A percentile compares a stretch with the other conserved stretches of the same genome.
These are phyloP conservation scores for Cylloceria caligata DNA, from an alignment of 2,888 invertebrate species.

Conservation along the genomic window DNA sequence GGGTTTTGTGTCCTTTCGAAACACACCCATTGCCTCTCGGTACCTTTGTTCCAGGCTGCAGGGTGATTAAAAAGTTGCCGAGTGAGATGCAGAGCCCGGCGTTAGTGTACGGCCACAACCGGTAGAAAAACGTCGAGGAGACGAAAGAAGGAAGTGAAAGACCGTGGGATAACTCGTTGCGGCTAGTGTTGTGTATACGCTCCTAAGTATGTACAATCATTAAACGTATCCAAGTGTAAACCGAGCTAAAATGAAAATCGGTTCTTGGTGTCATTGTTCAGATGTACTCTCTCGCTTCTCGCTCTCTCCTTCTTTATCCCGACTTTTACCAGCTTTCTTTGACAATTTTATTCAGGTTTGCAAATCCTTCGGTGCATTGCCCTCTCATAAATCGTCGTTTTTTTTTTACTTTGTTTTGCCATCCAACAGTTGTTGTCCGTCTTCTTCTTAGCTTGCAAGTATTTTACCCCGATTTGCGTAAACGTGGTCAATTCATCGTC, in stretches of 20 bases:
- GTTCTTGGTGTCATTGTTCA: constrained; percentile 72
- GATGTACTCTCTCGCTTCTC: constrained; percentile 58
- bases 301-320: constrained; percentile 17
- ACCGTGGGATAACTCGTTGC: constrained; percentile 73
- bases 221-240: constrained; percentile 74
- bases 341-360: constrained; percentile 60
- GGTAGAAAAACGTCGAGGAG: constrained; percentile 47
- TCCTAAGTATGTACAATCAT: constrained; percentile 72
- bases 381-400: constrained; percentile 50
- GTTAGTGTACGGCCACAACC: constrained; percentile 36
- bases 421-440: constrained; percentile 23
- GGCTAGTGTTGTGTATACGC: constrained; percentile 65
- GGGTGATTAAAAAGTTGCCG: constrained; percentile 81
- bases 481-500: constrained; percentile 67
- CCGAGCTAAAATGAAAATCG: constrained; percentile 69
- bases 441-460: constrained; percentile 1
- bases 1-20: constrained; percentile 64
- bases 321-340: constrained; percentile 51
- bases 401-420: constrained; percentile 62
- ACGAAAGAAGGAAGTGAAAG: constrained; percentile 61
- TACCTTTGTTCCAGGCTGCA: constrained; percentile 75
- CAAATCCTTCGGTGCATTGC: constrained; percentile 44
- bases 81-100: constrained; percentile 62
- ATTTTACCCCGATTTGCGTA: constrained; percentile 58
- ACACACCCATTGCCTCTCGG: constrained; percentile 72